Base-by-base conservation (phyloP, 2,888 invertebrate genomes). In the Xanthorhoe spadicearia region DNA sequence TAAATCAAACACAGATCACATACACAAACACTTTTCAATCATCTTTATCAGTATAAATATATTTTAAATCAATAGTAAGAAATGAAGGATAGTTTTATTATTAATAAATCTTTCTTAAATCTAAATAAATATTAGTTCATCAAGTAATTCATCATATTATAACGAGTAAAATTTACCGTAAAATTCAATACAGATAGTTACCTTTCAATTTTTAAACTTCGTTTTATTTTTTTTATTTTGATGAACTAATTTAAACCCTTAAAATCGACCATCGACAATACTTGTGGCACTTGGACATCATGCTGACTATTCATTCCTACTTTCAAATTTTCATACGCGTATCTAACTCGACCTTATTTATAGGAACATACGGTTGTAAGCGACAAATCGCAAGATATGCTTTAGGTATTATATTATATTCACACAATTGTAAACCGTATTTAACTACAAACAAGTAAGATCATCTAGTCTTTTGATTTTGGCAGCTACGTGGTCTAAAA, bases 1-100 rank as follows among this genome's bases (percentile, higher is more conserved):
- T 43, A 18, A 60, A 57, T 28, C 49, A 62, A 35, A 62, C 48
- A 62, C 59, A 70, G 61, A 69, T 67, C 73, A 71, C 68, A 61
- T 64, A 69, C 48, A 50, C 49, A 66, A 64, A 63, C 58, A 64
- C 28, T 28, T 55, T 63, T 13, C 18, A 52, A 64, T 17, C 38
- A 55, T 64, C 4, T 10, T 59, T 48, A 55, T 32, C 32, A 32
- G 5, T 38, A 52, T 28, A 55, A 57, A 61, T 57, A 54, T 56
- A 56, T 64, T 61, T n/a, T 53, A 15, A 13, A 52, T 64, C 51
- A 58, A 46, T 48, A 48, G 49, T 15, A 54, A 15, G 43, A 49
- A 61, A 46, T 17, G 19, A 13, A 62, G 48, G 60, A 56, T 18
- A 38, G 19, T 57, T 17, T 2, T 48, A 17, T 3, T 43, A 48